Evolutionary conservation across 2,113 vertebrate species (phyloP).

Genomic region (Anhinga anhinga): DNA sequence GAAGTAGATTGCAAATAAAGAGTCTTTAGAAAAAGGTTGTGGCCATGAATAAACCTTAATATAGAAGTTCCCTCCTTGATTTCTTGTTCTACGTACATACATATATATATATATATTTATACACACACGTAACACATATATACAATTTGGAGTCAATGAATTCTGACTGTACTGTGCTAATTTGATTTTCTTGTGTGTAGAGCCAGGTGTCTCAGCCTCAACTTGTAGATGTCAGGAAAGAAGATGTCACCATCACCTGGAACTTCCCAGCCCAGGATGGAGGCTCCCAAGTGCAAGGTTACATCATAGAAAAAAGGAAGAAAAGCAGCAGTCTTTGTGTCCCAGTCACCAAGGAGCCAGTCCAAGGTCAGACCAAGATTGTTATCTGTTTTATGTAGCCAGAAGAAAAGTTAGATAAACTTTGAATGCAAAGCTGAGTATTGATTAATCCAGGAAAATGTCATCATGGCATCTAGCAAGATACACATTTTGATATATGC

Average conservation of each 20-base stretch:
- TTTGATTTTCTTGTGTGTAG: slow-evolving; percentile 13
- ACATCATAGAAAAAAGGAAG: slow-evolving; percentile 70
- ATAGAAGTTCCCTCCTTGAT: background rate
- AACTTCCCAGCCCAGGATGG: slow-evolving; percentile 56
- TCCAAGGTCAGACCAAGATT: slow-evolving; percentile 65
- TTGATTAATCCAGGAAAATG: background rate
- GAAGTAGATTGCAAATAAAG: background rate
- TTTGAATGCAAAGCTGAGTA: slow-evolving; percentile 57
- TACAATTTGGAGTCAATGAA: background rate
- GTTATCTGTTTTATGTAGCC: background rate
- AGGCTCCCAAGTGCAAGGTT: slow-evolving; percentile 60
- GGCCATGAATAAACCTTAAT: background rate
- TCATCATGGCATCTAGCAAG: background rate
- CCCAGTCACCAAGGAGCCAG: slow-evolving; percentile 61
- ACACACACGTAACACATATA: background rate
- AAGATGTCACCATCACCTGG: slow-evolving; percentile 69
- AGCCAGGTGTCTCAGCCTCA: slow-evolving; percentile 60
- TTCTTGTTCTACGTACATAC: background rate
- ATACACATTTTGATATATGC: background rate
- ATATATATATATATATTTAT: background rate
- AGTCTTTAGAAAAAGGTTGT: background rate
- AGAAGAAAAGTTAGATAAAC: slow-evolving; percentile 44
- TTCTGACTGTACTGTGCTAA: background rate
- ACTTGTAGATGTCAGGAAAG: slow-evolving; percentile 69
- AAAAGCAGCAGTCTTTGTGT: slow-evolving; percentile 73